Evolutionary conservation across 2,888 invertebrate species (phyloP).

Genomic region (Mimachlamys varia): DNA sequence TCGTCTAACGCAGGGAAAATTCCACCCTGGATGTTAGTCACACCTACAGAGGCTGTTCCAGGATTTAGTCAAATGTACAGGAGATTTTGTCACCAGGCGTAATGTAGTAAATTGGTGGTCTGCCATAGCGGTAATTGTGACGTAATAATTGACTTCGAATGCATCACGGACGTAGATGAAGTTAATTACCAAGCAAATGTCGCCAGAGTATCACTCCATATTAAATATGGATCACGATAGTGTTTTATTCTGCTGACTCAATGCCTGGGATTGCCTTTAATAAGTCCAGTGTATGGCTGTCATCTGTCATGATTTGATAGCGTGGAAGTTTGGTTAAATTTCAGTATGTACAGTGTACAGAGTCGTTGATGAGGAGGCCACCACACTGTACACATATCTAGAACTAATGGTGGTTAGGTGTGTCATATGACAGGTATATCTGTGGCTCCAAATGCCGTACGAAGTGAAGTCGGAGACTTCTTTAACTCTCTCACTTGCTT

Average conservation of each 20-base stretch:
- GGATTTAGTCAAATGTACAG: not conserved
- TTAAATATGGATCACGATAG: not conserved
- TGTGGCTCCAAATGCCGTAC: conserved; percentile 13
- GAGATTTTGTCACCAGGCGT: not conserved
- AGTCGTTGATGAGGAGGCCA: not conserved
- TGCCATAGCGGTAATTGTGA: not conserved
- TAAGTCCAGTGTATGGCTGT: not conserved
- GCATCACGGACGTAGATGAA: not conserved
- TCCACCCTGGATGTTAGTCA: not conserved
- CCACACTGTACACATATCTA: not conserved
- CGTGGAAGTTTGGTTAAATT: conserved; percentile 4
- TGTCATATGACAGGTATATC: not conserved
- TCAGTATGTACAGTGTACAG: not conserved
- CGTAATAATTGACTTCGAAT: not conserved
- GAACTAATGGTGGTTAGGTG: not conserved
- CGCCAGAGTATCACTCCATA: not conserved
- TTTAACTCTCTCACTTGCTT: not conserved
- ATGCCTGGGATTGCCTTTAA: not conserved
- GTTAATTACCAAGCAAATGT: conserved; percentile 9
- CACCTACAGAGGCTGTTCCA: not conserved
- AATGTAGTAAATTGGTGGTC: not conserved
- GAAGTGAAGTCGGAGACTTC: not conserved
- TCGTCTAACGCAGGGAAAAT: not conserved
- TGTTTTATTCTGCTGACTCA: conserved; percentile 13
- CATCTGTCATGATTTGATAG: not conserved